These are phyloP conservation scores for Drosophila asahinai DNA, from an alignment of 1,140 invertebrate genomes.

Conservation along the genomic window DNA sequence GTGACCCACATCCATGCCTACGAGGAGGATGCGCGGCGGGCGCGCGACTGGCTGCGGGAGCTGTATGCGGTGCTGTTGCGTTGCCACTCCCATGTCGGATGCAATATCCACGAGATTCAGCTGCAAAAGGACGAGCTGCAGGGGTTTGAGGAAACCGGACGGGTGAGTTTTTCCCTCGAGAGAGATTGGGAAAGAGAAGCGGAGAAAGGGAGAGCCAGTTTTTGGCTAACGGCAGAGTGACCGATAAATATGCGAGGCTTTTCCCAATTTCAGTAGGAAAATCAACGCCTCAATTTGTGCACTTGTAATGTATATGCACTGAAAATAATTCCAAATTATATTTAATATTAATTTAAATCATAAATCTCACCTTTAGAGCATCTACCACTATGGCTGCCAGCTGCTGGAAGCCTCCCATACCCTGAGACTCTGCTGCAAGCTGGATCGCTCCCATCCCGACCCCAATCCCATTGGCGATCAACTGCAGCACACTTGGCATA, in stretches of 20 bases:
- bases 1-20: constrained; percentile 90
- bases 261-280: constrained; percentile 3
- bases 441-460: constrained; percentile 78
- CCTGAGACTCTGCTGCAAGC: constrained; percentile 90
- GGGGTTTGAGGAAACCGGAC: constrained; percentile 91
- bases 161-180: constrained; percentile 85
- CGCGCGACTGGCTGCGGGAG: constrained; percentile 91
- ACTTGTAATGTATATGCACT: not conserved
- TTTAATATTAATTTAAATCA: too few relatives aligned
- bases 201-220: constrained; percentile 8
- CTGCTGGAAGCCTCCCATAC: constrained; percentile 90
- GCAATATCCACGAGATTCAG: constrained; percentile 90
- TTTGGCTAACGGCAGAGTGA: constrained; percentile 26
- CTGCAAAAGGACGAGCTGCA: constrained; percentile 91
- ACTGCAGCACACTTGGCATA: constrained; percentile 89
- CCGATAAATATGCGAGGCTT: not conserved
- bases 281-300: constrained; percentile 18
- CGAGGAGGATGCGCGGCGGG: constrained; percentile 91
- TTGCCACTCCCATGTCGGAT: constrained; percentile 90
- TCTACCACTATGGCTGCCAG: constrained; percentile 92
- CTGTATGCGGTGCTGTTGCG: constrained; percentile 90
- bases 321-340: too few relatives aligned
- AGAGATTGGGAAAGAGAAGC: constrained; percentile 5
- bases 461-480: constrained; percentile 67
- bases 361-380: constrained; percentile 86